Evolutionary conservation across 2,888 invertebrate species (phyloP), one percentile per base, ranked within the genome.

Genomic region (Amiota mariae): DNA sequence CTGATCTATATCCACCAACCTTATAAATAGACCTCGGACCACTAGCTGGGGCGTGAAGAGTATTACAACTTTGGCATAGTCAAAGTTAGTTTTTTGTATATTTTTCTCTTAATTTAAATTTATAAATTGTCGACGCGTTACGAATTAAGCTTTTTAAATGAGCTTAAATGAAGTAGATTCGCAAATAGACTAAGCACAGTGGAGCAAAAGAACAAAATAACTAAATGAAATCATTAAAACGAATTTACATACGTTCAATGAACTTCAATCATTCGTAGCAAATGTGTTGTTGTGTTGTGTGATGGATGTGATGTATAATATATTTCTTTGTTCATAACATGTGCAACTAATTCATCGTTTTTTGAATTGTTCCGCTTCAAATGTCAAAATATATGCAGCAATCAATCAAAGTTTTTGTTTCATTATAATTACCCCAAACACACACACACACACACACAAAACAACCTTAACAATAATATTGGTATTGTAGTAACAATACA

Each of bases 321-420:
- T 36, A 36, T 36, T 36, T 6, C 36, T 36, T 36, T 36, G 3
- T 36, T 36, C 8, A 2, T 4, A 59, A 18, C 4, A 20, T 56
- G 56, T 56, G 56, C 18, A 56, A 56, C 18, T 59, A 9, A 20
- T 59, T 59, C 24, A 20, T 15, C 12, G 18, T 59, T 59, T 59
- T 11, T 57, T 57, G 36, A 36, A 36, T 36, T 36, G 36, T 36
- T 36, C 36, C 36, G 36, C 36, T 36, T 36, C 18, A 59, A 59
- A 12, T 59, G 59, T 59, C 18, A 18, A 18, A 59, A 18, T 56
- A 18, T 8, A 15, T 18, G 18, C 56, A 20, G 59, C 59, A 15
- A 59, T 59, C 59, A 59, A 59, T 59, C 59, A 59, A 59, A 59
- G 59, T 59, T 59, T 59, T 59, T 59, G 59, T 59, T 59, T 18